A percentile compares a stretch with the other conserved stretches of the same genome.
phyloP scores from a whole-genome alignment of 64 coral and sea anemone species.

The Cladopsammia gracilis region DNA sequence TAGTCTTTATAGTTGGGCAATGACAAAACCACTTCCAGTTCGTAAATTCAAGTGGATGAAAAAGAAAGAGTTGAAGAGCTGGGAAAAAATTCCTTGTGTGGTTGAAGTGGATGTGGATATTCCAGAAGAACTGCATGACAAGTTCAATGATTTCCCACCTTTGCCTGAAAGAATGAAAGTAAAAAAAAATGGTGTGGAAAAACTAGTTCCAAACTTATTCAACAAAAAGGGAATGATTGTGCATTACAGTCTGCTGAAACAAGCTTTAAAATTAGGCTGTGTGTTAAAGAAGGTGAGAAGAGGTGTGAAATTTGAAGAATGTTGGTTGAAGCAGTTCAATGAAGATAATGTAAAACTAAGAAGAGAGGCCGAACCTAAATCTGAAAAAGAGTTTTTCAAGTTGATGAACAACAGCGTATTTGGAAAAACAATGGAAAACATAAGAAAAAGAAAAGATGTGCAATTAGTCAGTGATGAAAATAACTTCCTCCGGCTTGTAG shows the following conservation, averaged over 20 bases:
- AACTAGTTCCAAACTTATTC: constrained; percentile 1
- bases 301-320: neutral
- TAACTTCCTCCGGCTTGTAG: neutral
- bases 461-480: neutral
- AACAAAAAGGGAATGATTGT: neutral
- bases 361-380: neutral
- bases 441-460: constrained; percentile 3
- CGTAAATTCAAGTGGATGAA: constrained; percentile 40
- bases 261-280: too few relatives aligned
- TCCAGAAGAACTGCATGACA: neutral
- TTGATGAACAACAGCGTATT: constrained; percentile 38
- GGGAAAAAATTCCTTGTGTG: constrained; percentile 2
- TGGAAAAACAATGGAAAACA: constrained; percentile 45
- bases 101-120: constrained; percentile 49
- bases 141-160: constrained; percentile 38
- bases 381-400: constrained; percentile 53
- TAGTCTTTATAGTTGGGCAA: constrained; percentile 53
- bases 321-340: constrained; percentile 9
- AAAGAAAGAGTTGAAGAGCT: neutral
- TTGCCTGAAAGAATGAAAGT: constrained; percentile 4
- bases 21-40: constrained; percentile 6
- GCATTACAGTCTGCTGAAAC: too few relatives aligned
- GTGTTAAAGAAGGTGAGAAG: neutral
- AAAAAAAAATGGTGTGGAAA: constrained; percentile 38
- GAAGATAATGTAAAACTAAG: neutral